Evolutionary conservation across 1,140 invertebrate species (phyloP), one percentile per base, ranked within the genome.

Genomic region (Aphis gossypii): DNA sequence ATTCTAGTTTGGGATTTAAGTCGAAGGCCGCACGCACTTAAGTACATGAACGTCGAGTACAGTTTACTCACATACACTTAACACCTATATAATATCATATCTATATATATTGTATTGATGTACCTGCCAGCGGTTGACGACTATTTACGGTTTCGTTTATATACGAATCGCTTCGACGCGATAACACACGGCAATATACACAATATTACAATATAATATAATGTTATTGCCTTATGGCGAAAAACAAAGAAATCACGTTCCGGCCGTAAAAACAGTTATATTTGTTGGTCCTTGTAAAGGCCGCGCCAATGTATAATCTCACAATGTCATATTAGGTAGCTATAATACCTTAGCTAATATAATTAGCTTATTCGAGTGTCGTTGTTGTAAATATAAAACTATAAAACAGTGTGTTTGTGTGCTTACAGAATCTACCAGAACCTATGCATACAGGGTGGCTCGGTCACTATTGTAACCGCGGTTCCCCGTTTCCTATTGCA

Each of bases 231-330:
- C 30, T 76, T n/a, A 18, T 76, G 30, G 83, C 11, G 41, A 86
- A 86, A 86, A 41, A 86, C 38, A 51, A 90, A 90, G 38, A 90
- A 90, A 90, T 56, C 89, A 90, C 89, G 89, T 90, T 60, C 54
- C 54, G 54, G 11, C 25, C 14, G 89, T 68, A 90, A 90, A 90
- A 90, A n/a, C 89, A 90, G 89, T 90, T 68, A n/a, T 68, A n/a
- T 60, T 25, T 18, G 23, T 90, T 48, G 56, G 90, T 92, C 90
- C 90, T 82, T 92, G 90, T 92, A 92, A 92, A 92, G 60, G 90
- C 60, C 90, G 44, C 30, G 0, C 41, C 9, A 41, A 60, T 38
- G 41, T n/a, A 48, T n/a, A 48, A 87, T 87, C 84, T 87, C 14
- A 48, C 30, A 86, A 25, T 14, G 38, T 44, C 38, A 86, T 41